Conservation (phyloP, 2,797 vertebrate genomes). For the Takifugu ocellatus region DNA sequence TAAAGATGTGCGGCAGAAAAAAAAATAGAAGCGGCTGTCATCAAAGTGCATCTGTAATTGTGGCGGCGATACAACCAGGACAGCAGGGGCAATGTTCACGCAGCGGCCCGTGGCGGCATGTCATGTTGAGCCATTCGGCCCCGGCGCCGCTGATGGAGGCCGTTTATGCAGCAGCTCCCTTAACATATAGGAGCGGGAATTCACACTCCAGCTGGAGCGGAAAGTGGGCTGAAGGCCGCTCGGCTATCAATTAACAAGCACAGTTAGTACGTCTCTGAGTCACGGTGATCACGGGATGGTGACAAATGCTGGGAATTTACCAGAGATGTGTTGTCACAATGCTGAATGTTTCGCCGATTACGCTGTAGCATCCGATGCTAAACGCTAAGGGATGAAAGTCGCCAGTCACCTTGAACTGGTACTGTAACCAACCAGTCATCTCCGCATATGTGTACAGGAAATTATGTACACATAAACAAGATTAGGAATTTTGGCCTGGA, state of each 20-base stretch:
- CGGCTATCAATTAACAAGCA: constrained; percentile 73
- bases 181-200: constrained; percentile 72
- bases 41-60: constrained; percentile 71
- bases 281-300: constrained; percentile 47
- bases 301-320: constrained; percentile 39
- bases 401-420: constrained; percentile 7
- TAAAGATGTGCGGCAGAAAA: constrained; percentile 42
- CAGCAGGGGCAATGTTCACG: constrained; percentile 43
- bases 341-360: constrained; percentile 19
- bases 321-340: constrained; percentile 39
- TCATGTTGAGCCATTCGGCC: constrained; percentile 41
- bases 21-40: constrained; percentile 40
- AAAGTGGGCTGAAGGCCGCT: constrained; percentile 58
- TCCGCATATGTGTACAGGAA: constrained; percentile 39
- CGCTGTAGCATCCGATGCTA: not conserved
- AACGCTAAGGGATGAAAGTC: constrained; percentile 20
- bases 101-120: constrained; percentile 26
- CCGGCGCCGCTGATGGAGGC: constrained; percentile 20
- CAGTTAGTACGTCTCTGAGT: constrained; percentile 66
- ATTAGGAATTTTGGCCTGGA: constrained; percentile 59
- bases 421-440: constrained; percentile 26
- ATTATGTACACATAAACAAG: constrained; percentile 58
- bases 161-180: constrained; percentile 59
- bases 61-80: constrained; percentile 49
- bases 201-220: constrained; percentile 69